Evolutionary conservation across 2,797 vertebrate species (phyloP).

Genomic region (Ctenochaetus hawaiiensis): DNA sequence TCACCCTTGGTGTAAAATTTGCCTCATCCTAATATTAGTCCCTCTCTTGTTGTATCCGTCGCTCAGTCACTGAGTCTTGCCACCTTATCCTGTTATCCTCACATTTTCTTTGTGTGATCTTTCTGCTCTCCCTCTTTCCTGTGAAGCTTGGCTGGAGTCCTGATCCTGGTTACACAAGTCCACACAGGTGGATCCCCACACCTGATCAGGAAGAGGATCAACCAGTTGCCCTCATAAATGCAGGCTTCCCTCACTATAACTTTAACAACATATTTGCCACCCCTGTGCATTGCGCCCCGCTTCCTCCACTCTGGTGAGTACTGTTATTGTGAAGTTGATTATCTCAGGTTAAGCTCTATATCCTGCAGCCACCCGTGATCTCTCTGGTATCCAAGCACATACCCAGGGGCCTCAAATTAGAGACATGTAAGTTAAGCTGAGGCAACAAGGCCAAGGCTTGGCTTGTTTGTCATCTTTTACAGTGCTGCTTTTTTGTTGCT

Average conservation of each 20-base stretch:
- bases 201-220: constrained; percentile 88
- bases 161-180: constrained; percentile 77
- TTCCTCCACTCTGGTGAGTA: constrained; percentile 90
- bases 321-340: not conserved
- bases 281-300: constrained; percentile 88
- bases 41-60: not conserved
- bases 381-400: not conserved
- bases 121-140: not conserved
- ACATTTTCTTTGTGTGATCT: not conserved
- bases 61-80: not conserved
- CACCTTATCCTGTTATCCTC: too few relatives aligned
- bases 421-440: not conserved
- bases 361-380: not conserved
- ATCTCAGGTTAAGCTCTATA: not conserved
- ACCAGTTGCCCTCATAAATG: constrained; percentile 61
- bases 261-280: constrained; percentile 79
- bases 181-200: constrained; percentile 88
- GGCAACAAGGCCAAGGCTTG: not conserved
- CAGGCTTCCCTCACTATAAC: constrained; percentile 78
- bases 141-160: constrained; percentile 75
- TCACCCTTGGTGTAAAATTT: not conserved
- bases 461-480: too few relatives aligned
- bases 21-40: too few relatives aligned
- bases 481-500: too few relatives aligned
- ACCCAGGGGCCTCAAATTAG: not conserved